Percentiles rank a stretch among this genome's conserved stretches.
Conservation (phyloP, 2,113 vertebrate species). For the Seriola dumerili region DNA sequence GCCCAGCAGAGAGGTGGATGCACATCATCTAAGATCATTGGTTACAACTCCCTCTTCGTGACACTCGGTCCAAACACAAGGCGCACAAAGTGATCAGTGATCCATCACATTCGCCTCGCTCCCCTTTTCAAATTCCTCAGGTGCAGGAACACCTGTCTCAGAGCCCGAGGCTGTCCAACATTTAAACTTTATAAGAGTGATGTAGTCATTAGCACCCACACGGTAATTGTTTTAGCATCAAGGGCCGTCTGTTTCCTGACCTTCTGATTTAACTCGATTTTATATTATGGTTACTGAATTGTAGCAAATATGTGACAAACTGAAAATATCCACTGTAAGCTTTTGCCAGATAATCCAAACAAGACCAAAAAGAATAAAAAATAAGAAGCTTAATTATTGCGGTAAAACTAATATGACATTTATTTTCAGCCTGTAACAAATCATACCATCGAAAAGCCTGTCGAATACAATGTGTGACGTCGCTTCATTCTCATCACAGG, state of each 20-base stretch:
- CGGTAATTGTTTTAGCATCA: background rate
- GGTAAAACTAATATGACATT: background rate
- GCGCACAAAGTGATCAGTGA: background rate
- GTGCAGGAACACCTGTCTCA: background rate
- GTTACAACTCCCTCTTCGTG: background rate
- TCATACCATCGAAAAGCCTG: background rate
- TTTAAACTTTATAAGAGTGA: background rate
- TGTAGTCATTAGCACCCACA: background rate
- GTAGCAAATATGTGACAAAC: background rate
- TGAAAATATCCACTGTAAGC: background rate
- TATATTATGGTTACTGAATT: too few species aligned
- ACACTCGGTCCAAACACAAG: background rate
- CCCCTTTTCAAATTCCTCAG: constrained; percentile 14
- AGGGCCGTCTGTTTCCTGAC: background rate
- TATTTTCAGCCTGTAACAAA: background rate
- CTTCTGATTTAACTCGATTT: too few species aligned
- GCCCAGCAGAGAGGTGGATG: background rate
- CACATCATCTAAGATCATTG: background rate
- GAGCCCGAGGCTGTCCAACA: background rate
- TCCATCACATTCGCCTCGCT: constrained; percentile 10
- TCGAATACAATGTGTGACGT: too few species aligned
- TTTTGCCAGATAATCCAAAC: background rate
- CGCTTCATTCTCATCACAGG: constrained; percentile 3
- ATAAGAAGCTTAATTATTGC: too few species aligned
- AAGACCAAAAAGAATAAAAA: too few species aligned